A percentile compares a stretch with the other conserved stretches of the same genome.
Evolutionary conservation across 1,140 invertebrate species (phyloP).

Genomic region (Muscidifurax raptorellus): DNA sequence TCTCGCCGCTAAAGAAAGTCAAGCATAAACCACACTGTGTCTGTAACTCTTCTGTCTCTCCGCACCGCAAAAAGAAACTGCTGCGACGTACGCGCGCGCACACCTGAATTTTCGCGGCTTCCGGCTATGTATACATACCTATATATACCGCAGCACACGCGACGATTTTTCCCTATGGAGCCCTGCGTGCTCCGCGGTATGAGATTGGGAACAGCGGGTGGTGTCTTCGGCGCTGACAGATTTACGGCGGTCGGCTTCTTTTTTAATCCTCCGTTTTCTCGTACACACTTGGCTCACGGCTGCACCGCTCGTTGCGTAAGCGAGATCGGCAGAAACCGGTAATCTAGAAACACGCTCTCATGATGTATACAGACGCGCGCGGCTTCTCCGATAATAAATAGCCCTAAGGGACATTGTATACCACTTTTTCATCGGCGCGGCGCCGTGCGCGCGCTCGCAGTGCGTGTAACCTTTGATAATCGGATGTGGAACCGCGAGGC

Average conservation of each 20-base stretch:
- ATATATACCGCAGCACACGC: not conserved
- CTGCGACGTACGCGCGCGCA: not conserved
- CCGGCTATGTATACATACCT: not conserved
- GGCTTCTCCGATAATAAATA: conserved; percentile 24
- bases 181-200: not conserved
- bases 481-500: too few relatives aligned
- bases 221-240: conserved; percentile 26
- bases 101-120: not conserved
- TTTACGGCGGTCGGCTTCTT: conserved; percentile 21
- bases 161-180: not conserved
- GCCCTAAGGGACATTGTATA: conserved; percentile 27
- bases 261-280: not conserved
- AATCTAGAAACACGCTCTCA: conserved; percentile 28
- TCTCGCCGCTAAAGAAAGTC: not conserved
- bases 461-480: too few relatives aligned
- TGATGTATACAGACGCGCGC: not conserved
- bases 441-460: not conserved
- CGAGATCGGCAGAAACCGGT: conserved; percentile 15
- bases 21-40: not conserved
- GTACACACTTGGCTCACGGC: not conserved
- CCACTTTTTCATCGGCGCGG: not conserved
- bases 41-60: not conserved
- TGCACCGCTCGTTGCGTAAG: conserved; percentile 17
- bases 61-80: not conserved
- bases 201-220: conserved; percentile 30